Conservation (phyloP, 1,140 invertebrate genomes). For the Achatina immaculata region DNA sequence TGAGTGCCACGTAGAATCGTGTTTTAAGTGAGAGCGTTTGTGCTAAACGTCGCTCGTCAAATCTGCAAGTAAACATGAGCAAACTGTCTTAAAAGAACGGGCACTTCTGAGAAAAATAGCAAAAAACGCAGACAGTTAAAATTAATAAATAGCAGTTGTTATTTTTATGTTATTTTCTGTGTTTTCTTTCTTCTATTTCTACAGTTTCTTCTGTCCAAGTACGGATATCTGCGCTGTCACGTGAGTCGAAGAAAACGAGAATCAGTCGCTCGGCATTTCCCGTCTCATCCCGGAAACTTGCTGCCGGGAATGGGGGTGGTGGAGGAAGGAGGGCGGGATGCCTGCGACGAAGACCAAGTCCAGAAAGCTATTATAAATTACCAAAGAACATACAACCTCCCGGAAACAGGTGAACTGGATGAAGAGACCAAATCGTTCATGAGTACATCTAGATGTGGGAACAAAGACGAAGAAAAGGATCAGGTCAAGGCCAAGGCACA, state of each 20-base stretch:
- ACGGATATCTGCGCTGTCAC: constrained; percentile 59
- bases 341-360: constrained; percentile 55
- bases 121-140: too few species aligned
- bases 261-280: background rate
- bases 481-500: background rate
- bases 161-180: too few species aligned
- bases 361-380: constrained; percentile 62
- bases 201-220: constrained; percentile 60
- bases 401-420: constrained; percentile 67
- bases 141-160: too few species aligned
- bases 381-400: constrained; percentile 69
- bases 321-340: constrained; percentile 43
- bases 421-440: constrained; percentile 64
- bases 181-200: constrained; percentile 1
- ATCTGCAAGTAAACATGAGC: too few species aligned
- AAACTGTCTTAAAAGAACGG: too few species aligned
- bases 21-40: too few species aligned
- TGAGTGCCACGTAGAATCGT: too few species aligned
- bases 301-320: constrained; percentile 12
- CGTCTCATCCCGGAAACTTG: background rate
- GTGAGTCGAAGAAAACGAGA: constrained; percentile 45
- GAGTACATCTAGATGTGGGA: constrained; percentile 70
- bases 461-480: constrained; percentile 65
- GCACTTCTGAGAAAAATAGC: too few species aligned
- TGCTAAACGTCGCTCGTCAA: too few species aligned